Base-by-base conservation (phyloP, 37 sponge, comb jelly and placozoan species). In the Ianthella basta region DNA sequence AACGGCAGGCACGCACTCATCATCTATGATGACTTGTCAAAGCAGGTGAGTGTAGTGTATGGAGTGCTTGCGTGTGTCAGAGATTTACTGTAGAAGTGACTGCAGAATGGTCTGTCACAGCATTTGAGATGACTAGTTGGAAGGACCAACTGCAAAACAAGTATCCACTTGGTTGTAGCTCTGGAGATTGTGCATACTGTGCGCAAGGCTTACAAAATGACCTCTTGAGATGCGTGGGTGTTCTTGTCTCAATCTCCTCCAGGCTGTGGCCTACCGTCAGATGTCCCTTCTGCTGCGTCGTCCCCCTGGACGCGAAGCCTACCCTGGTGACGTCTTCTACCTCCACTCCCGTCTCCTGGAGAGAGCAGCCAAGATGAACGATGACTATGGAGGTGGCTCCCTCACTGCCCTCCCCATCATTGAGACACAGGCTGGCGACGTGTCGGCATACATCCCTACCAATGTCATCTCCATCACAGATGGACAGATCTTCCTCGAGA, bases 381-480 rank as follows among this genome's bases (percentile, higher is more conserved):
- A 96, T 40, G 90, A 92, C 80, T 94, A 96, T 74, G 99, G 99
- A 0, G 99, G 99, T 20, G 99, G 99, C 30, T 98, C 99, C 54
- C 91, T 98, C 66, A 98, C 99, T 79, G 99, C 99, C 15, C 91
- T 98, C 2, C 99, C 99, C 23, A 91, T 98, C 82, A 98, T 98
- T 89, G 99, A 98, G 92, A 98, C 99, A 0, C 99, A 98, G 90
- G 98, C 98, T 72, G 98, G 98, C 20, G 98, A 98, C 78, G 98
- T 98, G 79, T 98, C 98, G 33, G 98, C 98, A n/a, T 98, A 98
- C 82, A 98, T 98, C 72, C 99, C 99, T 2, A 98, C 99, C 86
- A 98, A 98, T 68, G 99, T 98, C 50, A 98, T 98, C 86, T 98
- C 99, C 56, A 98, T 98, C 89, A 98, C 99, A 32, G 99, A 98